These are phyloP conservation scores for Heteronetta atricapilla DNA, from an alignment of 2,113 vertebrate genomes.

Conservation along the genomic window DNA sequence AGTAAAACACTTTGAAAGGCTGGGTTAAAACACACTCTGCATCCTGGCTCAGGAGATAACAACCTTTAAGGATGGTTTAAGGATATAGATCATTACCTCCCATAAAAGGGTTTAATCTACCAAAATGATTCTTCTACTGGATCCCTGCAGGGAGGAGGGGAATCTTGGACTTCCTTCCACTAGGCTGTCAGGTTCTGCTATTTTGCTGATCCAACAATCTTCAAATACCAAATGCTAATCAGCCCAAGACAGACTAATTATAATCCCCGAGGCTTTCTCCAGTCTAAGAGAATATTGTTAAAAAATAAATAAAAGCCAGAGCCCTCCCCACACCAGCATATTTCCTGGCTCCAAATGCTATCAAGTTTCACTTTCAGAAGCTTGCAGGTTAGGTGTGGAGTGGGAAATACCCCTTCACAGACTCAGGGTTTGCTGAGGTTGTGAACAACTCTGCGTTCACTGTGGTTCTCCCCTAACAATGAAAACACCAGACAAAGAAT, in stretches of 20 bases:
- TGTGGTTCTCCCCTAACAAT: neutral
- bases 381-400: neutral
- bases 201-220: conserved; percentile 1
- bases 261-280: neutral
- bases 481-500: neutral
- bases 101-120: neutral
- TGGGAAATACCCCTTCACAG: neutral
- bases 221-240: conserved; percentile 13
- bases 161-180: neutral
- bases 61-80: neutral
- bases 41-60: neutral
- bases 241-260: conserved; percentile 18
- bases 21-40: neutral
- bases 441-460: neutral
- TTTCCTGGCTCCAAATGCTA: conserved; percentile 4
- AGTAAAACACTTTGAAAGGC: neutral
- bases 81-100: neutral
- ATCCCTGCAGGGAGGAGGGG: neutral
- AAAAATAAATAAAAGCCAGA: neutral
- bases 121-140: rapidly evolving
- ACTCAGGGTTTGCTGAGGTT: neutral
- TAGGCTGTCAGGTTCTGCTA: neutral
- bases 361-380: conserved; percentile 27
- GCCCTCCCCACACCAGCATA: neutral
- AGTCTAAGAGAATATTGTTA: conserved; percentile 11